Conservation (phyloP, 2,888 invertebrate genomes). For the Diaprepes abbreviatus region DNA sequence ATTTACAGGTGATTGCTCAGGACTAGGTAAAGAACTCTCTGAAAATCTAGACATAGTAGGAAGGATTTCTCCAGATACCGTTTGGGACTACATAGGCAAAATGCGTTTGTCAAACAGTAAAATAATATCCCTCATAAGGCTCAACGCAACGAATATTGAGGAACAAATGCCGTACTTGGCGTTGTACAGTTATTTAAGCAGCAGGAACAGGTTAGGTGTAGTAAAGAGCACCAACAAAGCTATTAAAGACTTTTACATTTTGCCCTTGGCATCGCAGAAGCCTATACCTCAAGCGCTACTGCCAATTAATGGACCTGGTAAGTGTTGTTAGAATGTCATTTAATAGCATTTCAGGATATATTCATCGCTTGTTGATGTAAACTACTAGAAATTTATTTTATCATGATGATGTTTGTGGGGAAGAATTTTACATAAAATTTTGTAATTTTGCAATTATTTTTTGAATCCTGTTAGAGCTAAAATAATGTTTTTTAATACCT, state of each 20-base stretch:
- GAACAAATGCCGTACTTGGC: slow-evolving; percentile 88
- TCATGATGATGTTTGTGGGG: too few relatives aligned
- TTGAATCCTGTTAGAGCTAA: too few relatives aligned
- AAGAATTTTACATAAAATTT: too few relatives aligned
- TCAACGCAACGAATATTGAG: slow-evolving; percentile 85
- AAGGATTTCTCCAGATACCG: slow-evolving; percentile 89
- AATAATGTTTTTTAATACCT: too few relatives aligned
- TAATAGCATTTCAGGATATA: neutral
- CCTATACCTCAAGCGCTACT: slow-evolving; percentile 79
- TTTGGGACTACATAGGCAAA: slow-evolving; percentile 94
- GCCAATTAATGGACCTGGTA: slow-evolving; percentile 80
- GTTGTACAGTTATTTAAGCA: slow-evolving; percentile 90
- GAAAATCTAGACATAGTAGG: slow-evolving; percentile 90
- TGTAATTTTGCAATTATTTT: too few relatives aligned
- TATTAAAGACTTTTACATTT: slow-evolving; percentile 94
- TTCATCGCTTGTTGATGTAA: slow-evolving; percentile 12
- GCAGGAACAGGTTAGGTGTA: slow-evolving; percentile 86
- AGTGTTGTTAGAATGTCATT: neutral
- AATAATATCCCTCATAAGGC: slow-evolving; percentile 86
- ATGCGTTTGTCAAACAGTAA: slow-evolving; percentile 90
- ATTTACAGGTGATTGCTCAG: slow-evolving; percentile 75
- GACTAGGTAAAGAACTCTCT: slow-evolving; percentile 81
- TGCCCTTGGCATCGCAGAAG: slow-evolving; percentile 84
- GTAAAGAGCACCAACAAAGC: slow-evolving; percentile 83
- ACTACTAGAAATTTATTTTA: neutral